Evolutionary conservation across 2,888 invertebrate genomes (phyloP).

Genomic region (Eudasyphora cyanicolor): DNA sequence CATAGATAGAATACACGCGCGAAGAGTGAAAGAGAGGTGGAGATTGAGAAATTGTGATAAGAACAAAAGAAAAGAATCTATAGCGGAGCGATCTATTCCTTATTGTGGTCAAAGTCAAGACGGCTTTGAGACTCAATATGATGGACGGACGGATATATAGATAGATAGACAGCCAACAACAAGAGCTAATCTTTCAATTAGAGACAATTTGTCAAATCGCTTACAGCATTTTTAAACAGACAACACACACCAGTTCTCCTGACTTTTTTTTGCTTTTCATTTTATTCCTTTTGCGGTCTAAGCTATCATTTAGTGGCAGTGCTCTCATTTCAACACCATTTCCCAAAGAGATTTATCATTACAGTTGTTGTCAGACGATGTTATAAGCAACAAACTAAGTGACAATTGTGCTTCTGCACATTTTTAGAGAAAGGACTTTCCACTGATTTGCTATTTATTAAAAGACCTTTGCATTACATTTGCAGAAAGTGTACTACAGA

Average conservation of each 20-base stretch:
- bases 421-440: no score
- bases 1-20: neutral
- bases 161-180: constrained; percentile 56
- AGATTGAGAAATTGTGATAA: constrained; percentile 58
- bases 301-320: neutral
- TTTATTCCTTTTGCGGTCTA: neutral
- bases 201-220: constrained; percentile 80
- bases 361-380: no score
- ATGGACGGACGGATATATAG: constrained; percentile 24
- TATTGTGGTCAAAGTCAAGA: no score
- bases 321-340: neutral
- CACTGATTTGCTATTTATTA: no score
- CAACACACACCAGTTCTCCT: constrained; percentile 46
- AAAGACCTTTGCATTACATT: no score
- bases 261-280: constrained; percentile 38
- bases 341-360: neutral
- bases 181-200: constrained; percentile 79
- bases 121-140: no score
- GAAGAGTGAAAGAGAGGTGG: constrained; percentile 13
- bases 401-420: no score
- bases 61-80: constrained; percentile 43
- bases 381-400: no score
- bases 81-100: no score
- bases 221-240: constrained; percentile 70
- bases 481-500: no score